Conservation (phyloP, 1,140 invertebrate genomes). For the Eciton burchellii region DNA sequence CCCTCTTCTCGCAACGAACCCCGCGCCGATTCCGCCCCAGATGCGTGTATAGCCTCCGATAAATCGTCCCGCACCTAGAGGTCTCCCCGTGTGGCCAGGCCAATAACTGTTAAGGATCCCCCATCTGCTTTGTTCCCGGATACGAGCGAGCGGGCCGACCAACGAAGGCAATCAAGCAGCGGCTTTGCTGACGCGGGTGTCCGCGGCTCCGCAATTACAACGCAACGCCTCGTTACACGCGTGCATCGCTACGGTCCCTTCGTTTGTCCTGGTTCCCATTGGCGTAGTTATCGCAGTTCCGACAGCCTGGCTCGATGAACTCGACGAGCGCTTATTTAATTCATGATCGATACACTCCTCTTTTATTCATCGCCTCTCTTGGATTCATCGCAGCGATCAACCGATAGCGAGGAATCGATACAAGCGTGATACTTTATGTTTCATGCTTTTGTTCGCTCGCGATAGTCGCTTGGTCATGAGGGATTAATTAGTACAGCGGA, state of each 20-base stretch:
- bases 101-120: conserved; percentile 81
- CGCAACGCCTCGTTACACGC: conserved; percentile 64
- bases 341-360: not conserved
- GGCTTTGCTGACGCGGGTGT: conserved; percentile 66
- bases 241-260: conserved; percentile 37
- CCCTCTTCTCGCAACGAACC: conserved; percentile 24
- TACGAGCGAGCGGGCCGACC: conserved; percentile 60
- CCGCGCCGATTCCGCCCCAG: conserved; percentile 54
- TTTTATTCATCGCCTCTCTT: not conserved
- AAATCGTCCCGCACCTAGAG: conserved; percentile 65
- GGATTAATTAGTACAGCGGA: not conserved
- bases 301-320: not conserved
- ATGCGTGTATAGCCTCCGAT: conserved; percentile 69
- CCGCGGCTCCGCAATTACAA: conserved; percentile 71
- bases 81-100: conserved; percentile 36
- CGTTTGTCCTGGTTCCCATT: not conserved
- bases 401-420: not conserved
- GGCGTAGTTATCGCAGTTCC: conserved; percentile 6
- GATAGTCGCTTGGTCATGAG: not conserved
- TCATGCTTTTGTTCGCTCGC: not conserved
- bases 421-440: not conserved
- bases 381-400: not conserved
- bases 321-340: not conserved
- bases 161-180: conserved; percentile 75
- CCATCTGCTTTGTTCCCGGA: conserved; percentile 77